Evolutionary conservation across 1,140 invertebrate genomes (phyloP), one percentile per base, ranked within the genome.

Genomic region (Conus betulinus): DNA sequence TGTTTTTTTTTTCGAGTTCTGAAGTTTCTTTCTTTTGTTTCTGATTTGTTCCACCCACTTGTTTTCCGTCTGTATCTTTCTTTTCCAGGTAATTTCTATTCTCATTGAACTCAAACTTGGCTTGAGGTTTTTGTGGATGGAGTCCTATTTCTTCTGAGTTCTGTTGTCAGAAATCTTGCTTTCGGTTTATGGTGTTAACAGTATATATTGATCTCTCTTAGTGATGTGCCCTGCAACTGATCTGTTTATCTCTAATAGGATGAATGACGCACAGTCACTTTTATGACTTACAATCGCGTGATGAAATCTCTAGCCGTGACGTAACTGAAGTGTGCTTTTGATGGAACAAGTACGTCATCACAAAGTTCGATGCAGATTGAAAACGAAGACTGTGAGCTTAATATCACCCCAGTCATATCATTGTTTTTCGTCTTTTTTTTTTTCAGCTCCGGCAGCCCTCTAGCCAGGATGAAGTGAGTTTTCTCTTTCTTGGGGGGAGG

Each of bases 221-320:
- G 67, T 71, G 67, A 71, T 71, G 20, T 71, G 67, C 15, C 67
- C 67, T 71, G 67, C 67, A 71, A 71, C 67, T 71, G 67, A 71
- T 71, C 67, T 71, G 20, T 11, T 63, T 63, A 63, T 71, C 20
- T 71, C 67, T 71, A 20, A 71, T 71, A 13, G 67, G 67, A 71
- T 71, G 67, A 71, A 71, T 71, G 67, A 71, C 67, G 67, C 67
- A 71, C 67, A 23, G 15, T 20, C 20, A 71, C 67, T 71, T 71
- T 71, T 71, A 71, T 71, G 8, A 71, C 3, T 3, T 20, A 7
- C 67, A 71, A 71, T 23, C 20, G 20, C 67, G 67, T 71, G 11
- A 71, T 4, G 23, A 23, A 13, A 71, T 71, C 67, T 71, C 17
- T 23, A 23, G 67, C 15, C 10, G 67, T 71, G 67, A 71, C 67